A percentile compares a stretch with the other conserved stretches of the same genome.
phyloP scores from a whole-genome alignment of 2,113 vertebrate genomes.

The Notiomystis cincta region DNA sequence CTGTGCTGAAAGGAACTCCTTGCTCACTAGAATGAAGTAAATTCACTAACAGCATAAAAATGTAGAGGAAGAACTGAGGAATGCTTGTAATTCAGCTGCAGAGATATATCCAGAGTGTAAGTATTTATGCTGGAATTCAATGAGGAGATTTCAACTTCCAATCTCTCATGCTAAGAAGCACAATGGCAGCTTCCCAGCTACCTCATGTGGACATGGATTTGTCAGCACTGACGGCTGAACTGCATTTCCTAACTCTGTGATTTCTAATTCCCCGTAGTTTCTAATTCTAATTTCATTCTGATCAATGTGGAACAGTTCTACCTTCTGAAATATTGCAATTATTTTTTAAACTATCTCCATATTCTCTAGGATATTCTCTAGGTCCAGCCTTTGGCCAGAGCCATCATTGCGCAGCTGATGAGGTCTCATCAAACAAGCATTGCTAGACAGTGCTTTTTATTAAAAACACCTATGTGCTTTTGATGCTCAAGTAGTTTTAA shows the following conservation, averaged over 20 bases:
- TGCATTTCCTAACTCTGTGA: neutral
- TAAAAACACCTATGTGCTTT: fast-evolving
- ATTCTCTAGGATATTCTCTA: neutral
- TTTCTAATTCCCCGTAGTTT: neutral
- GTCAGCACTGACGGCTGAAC: neutral
- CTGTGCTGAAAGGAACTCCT: neutral
- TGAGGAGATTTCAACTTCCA: neutral
- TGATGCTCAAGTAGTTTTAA: neutral
- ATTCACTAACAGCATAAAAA: neutral
- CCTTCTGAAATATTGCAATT: neutral
- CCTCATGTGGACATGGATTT: neutral
- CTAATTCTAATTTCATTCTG: neutral
- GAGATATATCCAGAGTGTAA: neutral
- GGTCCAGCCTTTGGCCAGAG: neutral
- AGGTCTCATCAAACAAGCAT: neutral
- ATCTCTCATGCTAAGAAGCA: neutral
- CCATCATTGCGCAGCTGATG: neutral
- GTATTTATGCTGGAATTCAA: neutral
- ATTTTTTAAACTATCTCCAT: neutral
- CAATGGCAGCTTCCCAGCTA: neutral
- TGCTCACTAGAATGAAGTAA: neutral
- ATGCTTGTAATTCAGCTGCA: neutral
- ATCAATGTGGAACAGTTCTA: neutral
- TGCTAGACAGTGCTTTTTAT: neutral
- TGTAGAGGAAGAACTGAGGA: neutral